Percentiles rank a stretch among this genome's conserved stretches.
Evolutionary conservation across 2,797 vertebrate species (phyloP).

Genomic region (Megalops cyprinoides): DNA sequence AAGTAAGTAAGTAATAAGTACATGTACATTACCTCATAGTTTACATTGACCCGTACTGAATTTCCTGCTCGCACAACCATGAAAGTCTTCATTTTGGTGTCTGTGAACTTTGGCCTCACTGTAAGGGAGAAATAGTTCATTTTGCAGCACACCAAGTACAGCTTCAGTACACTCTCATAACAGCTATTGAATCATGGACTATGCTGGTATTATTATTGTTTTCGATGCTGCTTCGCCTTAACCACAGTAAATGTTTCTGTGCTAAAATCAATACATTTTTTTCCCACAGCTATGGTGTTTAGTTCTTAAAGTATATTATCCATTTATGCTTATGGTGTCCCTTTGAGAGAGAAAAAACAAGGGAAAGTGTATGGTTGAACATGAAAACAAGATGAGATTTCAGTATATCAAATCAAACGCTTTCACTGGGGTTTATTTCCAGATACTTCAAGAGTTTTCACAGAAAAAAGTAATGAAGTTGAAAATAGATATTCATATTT

Average conservation of each 20-base stretch:
- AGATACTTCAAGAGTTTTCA: too few species aligned
- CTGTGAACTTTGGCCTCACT: constrained; percentile 81
- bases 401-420: background rate
- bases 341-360: background rate
- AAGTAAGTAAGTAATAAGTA: too few species aligned
- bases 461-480: too few species aligned
- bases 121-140: constrained; percentile 28
- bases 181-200: too few species aligned
- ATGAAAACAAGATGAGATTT: background rate
- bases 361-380: background rate
- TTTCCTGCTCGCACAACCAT: constrained; percentile 78
- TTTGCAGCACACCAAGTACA: background rate
- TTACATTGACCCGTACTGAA: constrained; percentile 74
- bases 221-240: background rate
- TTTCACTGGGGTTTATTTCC: background rate
- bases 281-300: too few species aligned
- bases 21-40: constrained; percentile 75
- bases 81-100: constrained; percentile 71
- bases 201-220: too few species aligned
- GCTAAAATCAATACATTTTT: too few species aligned
- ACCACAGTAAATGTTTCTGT: too few species aligned
- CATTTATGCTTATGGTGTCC: too few species aligned
- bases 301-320: too few species aligned
- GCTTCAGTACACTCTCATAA: too few species aligned
- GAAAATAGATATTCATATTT: too few species aligned